Conservation (phyloP, 2,797 vertebrate genomes). For the Alauda arvensis region DNA sequence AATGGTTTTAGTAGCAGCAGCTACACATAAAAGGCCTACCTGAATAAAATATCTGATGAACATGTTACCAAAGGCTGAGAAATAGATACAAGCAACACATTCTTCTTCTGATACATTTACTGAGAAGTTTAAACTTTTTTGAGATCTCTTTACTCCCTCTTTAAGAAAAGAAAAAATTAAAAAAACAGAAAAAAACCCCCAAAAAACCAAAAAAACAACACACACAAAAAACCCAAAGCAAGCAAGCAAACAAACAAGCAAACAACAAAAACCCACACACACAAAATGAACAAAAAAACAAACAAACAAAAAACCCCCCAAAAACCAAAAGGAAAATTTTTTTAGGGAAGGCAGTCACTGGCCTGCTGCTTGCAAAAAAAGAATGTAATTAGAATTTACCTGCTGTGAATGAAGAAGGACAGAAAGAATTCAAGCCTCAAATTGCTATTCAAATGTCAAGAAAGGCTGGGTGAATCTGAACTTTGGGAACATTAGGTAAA, state of each 20-base stretch:
- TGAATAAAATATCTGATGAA: background rate
- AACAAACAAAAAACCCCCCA: background rate
- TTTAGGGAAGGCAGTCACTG: background rate
- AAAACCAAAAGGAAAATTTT: background rate
- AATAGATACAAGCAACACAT: background rate
- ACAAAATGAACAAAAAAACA: no score
- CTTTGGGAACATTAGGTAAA: background rate
- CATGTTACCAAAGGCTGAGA: background rate
- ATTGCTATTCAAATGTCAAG: constrained; percentile 1
- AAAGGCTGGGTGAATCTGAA: background rate
- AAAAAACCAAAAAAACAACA: no score
- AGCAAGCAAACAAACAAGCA: background rate
- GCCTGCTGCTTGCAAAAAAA: background rate
- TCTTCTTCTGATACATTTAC: background rate
- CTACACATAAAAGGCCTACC: background rate
- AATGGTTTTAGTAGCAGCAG: background rate
- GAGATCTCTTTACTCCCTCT: background rate
- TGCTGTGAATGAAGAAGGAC: background rate
- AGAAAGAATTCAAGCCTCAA: background rate
- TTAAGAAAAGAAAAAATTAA: background rate
- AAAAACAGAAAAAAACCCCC: background rate
- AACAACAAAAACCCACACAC: background rate
- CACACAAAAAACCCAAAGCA: background rate
- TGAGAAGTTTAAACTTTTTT: background rate
- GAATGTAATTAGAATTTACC: background rate